A percentile compares a stretch with the other conserved stretches of the same genome.
Conservation (phyloP, 92 coral and sea anemone genomes). For the Epizoanthus stellaris region DNA sequence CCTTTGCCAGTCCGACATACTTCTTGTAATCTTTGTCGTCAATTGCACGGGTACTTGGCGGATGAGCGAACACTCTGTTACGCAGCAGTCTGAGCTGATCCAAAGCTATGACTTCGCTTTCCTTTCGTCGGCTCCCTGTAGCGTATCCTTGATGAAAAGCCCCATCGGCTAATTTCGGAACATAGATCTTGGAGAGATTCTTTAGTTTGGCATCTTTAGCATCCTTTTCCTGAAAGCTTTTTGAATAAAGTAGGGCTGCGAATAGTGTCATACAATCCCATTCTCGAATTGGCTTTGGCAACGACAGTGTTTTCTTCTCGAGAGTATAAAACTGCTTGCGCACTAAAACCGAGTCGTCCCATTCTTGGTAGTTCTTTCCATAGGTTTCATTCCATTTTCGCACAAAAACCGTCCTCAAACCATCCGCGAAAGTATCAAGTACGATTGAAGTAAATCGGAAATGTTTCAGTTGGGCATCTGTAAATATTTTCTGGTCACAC, state of each 20-base stretch:
- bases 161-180: not conserved
- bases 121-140: not conserved
- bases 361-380: not conserved
- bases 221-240: not conserved
- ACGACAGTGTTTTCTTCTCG: not conserved
- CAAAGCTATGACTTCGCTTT: not conserved
- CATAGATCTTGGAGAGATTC: not conserved
- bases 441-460: not conserved
- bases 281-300: not conserved
- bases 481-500: not conserved
- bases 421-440: not conserved
- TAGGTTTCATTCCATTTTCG: not conserved
- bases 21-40: conserved; percentile 2
- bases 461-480: not conserved
- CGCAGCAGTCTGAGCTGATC: conserved; percentile 18
- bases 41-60: not conserved
- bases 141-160: not conserved
- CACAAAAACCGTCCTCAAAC: not conserved
- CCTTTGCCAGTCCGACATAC: not conserved
- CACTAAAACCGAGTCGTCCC: conserved; percentile 9
- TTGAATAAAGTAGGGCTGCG: not conserved
- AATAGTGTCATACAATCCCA: not conserved
- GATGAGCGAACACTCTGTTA: conserved; percentile 1
- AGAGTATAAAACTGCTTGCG: not conserved
- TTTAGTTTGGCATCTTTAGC: not conserved